Conservation (phyloP, 2,797 vertebrate species). For the Netta rufina region DNA sequence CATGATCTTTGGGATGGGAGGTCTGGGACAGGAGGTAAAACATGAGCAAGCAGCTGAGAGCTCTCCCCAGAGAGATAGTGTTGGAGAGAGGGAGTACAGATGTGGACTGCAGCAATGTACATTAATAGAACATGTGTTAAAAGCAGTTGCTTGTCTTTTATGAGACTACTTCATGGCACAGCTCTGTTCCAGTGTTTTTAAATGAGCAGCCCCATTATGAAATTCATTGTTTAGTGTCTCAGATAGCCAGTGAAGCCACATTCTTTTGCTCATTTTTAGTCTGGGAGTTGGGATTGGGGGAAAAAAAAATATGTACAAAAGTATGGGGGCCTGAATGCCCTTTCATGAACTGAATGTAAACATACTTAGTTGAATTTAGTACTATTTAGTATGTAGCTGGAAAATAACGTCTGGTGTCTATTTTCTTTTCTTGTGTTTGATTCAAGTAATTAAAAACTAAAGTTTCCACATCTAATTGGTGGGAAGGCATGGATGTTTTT, state of each 20-base stretch:
- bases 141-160: neutral
- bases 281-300: rapidly evolving
- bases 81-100: neutral
- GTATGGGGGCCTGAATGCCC: rapidly evolving
- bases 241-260: rapidly evolving
- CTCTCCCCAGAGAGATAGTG: rapidly evolving
- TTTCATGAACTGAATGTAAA: neutral
- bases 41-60: rapidly evolving
- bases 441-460: neutral
- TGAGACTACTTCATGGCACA: neutral
- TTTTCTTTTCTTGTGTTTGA: neutral
- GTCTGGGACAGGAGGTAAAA: neutral
- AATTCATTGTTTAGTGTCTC: neutral
- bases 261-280: neutral
- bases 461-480: neutral
- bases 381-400: neutral
- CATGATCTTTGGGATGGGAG: rapidly evolving
- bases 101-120: neutral
- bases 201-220: neutral
- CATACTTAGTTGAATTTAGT: neutral
- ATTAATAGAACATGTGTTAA: neutral
- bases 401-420: neutral
- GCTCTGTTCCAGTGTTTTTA: neutral
- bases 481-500: neutral
- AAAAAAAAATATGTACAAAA: neutral